These are phyloP conservation scores for Phoebastria nigripes DNA, from an alignment of 2,797 vertebrate species.

Conservation along the genomic window DNA sequence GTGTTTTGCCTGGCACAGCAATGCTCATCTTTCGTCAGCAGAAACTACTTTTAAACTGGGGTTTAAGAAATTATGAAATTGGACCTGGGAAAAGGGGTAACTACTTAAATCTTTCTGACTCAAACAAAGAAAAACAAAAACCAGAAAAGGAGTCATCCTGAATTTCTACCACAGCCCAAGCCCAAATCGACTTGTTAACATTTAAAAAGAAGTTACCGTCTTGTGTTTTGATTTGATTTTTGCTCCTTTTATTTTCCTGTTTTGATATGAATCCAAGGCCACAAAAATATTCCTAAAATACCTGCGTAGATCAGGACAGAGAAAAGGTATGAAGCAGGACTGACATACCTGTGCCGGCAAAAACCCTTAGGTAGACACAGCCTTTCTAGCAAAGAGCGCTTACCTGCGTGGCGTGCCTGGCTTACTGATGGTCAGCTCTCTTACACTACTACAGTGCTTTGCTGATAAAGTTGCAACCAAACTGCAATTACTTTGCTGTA, in stretches of 20 bases:
- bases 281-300: neutral
- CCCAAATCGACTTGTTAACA: fast-evolving
- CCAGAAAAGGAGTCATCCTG: neutral
- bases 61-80: neutral
- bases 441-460: neutral
- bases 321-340: neutral
- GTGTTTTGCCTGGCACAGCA: neutral
- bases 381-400: fast-evolving
- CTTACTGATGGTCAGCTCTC: neutral
- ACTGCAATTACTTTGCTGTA: neutral
- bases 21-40: neutral
- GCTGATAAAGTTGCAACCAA: neutral
- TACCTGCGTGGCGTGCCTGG: fast-evolving
- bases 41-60: neutral
- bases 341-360: neutral
- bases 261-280: neutral
- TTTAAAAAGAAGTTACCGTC: neutral
- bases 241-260: neutral
- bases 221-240: neutral
- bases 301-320: fast-evolving
- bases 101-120: neutral
- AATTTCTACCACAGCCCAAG: neutral
- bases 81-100: neutral
- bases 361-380: fast-evolving
- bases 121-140: neutral